These are phyloP conservation scores for Folsomia candida DNA, from an alignment of 2,888 invertebrate species.

Conservation along the genomic window DNA sequence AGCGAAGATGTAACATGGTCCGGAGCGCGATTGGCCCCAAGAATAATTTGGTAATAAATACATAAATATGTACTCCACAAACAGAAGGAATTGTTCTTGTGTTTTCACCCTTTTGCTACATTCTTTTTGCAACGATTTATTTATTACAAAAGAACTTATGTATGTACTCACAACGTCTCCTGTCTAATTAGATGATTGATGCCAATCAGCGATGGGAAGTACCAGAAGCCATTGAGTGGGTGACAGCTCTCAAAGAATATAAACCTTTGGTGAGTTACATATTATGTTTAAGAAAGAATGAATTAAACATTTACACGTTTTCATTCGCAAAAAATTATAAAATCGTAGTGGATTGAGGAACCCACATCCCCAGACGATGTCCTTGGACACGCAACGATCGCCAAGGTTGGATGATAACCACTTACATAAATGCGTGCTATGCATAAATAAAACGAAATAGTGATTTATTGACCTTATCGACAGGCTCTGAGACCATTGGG, in stretches of 20 bases:
- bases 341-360: slow-evolving; percentile 92
- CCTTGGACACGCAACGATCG: slow-evolving; percentile 77
- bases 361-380: slow-evolving; percentile 90
- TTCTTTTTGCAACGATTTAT: too few relatives aligned
- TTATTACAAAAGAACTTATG: background rate
- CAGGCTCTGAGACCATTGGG: slow-evolving; percentile 65
- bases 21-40: slow-evolving; percentile 74
- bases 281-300: background rate
- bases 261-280: slow-evolving; percentile 56
- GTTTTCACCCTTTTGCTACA: too few relatives aligned
- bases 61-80: too few relatives aligned
- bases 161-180: too few relatives aligned
- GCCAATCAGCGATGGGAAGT: slow-evolving; percentile 89
- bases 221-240: slow-evolving; percentile 79
- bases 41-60: slow-evolving; percentile 68
- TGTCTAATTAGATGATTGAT: slow-evolving; percentile 69
- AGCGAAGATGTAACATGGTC: slow-evolving; percentile 68
- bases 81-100: background rate
- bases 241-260: slow-evolving; percentile 57
- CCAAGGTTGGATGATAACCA: too few relatives aligned
- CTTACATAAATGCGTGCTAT: background rate
- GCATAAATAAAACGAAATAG: too few relatives aligned
- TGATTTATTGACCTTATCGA: too few relatives aligned
- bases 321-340: too few relatives aligned
- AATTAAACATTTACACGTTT: too few relatives aligned